These are phyloP conservation scores for Crossocerus cetratus DNA, from an alignment of 2,888 invertebrate species.

Conservation along the genomic window DNA sequence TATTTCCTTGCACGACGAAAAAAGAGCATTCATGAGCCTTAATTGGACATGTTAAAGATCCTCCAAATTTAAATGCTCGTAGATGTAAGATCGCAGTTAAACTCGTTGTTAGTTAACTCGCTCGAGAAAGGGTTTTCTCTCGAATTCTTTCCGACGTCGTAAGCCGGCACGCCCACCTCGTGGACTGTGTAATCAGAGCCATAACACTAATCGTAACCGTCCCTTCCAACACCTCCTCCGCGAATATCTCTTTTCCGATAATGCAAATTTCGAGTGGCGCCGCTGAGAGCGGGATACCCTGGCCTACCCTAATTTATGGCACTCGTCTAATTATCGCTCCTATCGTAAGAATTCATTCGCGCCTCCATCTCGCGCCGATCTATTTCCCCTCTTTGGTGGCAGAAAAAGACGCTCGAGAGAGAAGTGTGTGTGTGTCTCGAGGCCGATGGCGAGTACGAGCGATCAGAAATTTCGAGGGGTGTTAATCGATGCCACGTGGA, in stretches of 20 bases:
- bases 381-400: too few species aligned
- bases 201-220: conserved; percentile 14
- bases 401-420: too few species aligned
- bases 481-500: conserved; percentile 3
- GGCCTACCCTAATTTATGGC: neutral
- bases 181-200: conserved; percentile 14
- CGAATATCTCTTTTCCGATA: conserved; percentile 9
- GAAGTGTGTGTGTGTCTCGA: too few species aligned
- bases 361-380: neutral
- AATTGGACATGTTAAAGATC: conserved; percentile 10
- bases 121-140: neutral
- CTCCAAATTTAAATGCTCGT: neutral
- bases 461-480: neutral
- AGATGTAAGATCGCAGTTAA: conserved; percentile 10
- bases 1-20: neutral
- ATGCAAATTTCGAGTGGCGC: neutral
- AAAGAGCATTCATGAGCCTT: neutral
- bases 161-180: conserved; percentile 11
- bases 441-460: too few species aligned
- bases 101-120: conserved; percentile 1
- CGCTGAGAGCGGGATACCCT: neutral
- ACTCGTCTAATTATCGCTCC: neutral
- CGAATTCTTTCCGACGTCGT: conserved; percentile 2
- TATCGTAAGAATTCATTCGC: neutral
- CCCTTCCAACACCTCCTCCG: neutral